A percentile compares a stretch with the other conserved stretches of the same genome.
Conservation (phyloP, 2,113 vertebrate species). For the Pionites leucogaster region DNA sequence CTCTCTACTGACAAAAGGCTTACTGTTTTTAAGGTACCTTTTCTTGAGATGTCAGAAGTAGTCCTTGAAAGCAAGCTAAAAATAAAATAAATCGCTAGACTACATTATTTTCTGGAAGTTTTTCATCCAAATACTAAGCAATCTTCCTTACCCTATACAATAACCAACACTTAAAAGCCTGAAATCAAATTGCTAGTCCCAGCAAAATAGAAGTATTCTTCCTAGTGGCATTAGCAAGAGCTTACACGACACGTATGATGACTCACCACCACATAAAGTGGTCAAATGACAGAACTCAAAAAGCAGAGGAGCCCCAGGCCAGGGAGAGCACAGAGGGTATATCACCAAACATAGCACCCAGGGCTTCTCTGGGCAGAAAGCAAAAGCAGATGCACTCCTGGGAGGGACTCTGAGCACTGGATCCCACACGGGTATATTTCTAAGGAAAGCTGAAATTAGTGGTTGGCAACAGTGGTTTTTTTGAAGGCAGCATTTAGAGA, state of each 20-base stretch:
- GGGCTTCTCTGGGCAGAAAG: neutral
- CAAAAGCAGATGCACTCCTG: neutral
- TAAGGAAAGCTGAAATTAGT: slow-evolving; percentile 22
- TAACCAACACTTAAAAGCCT: neutral
- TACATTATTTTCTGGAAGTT: neutral
- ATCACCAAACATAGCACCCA: neutral
- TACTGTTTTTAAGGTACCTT: slow-evolving; percentile 33
- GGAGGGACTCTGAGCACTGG: neutral
- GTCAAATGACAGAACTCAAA: neutral
- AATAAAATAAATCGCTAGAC: neutral
- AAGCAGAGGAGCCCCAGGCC: neutral
- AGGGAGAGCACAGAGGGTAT: accelerated
- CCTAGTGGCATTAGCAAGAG: neutral
- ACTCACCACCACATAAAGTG: neutral
- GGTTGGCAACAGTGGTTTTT: slow-evolving; percentile 29
- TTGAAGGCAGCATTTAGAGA: slow-evolving; percentile 32
- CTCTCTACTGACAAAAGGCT: neutral
- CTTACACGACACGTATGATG: neutral
- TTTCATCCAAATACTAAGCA: neutral
- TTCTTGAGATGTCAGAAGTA: neutral
- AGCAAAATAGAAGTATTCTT: neutral
- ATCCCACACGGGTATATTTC: neutral
- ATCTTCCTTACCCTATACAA: neutral
- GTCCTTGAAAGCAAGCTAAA: neutral
- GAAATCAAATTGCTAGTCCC: neutral